phyloP scores from a whole-genome alignment of 2,797 vertebrate genomes.

The Amniataba percoides region DNA sequence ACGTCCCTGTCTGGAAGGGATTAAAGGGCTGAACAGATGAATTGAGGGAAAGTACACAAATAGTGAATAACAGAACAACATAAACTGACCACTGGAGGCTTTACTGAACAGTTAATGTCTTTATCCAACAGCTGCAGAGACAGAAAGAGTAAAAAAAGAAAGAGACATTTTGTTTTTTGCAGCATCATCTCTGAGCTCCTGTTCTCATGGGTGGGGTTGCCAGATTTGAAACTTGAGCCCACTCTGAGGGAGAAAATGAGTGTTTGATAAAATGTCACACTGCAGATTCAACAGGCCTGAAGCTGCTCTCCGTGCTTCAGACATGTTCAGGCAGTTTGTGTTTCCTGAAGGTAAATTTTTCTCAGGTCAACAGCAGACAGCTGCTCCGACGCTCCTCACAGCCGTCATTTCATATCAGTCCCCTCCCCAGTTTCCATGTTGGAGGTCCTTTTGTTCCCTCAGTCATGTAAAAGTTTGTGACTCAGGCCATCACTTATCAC shows the following conservation, averaged over 20 bases:
- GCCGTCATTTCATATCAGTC: background rate
- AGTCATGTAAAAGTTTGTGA: too few species aligned
- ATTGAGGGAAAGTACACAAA: accelerated
- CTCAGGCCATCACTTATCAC: background rate
- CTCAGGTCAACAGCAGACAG: conserved; percentile 28
- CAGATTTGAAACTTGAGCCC: background rate
- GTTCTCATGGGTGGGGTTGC: background rate
- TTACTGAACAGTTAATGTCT: too few species aligned
- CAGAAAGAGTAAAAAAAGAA: too few species aligned
- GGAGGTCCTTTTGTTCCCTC: background rate
- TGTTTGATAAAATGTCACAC: background rate
- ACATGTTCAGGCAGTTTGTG: background rate
- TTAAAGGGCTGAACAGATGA: background rate
- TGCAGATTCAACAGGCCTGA: background rate
- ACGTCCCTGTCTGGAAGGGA: conserved; percentile 17
- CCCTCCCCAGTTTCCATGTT: background rate
- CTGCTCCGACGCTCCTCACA: background rate
- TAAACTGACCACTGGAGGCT: background rate
- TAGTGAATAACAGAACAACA: background rate
- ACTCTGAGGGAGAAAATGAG: background rate
- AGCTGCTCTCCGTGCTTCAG: background rate
- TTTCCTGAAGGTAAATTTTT: conserved; percentile 30
- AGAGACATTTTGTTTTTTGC: background rate
- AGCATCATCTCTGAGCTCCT: background rate
- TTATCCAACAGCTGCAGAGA: background rate